These are phyloP conservation scores for Trachelus tabidus DNA, from an alignment of 2,888 invertebrate genomes.

Conservation along the genomic window DNA sequence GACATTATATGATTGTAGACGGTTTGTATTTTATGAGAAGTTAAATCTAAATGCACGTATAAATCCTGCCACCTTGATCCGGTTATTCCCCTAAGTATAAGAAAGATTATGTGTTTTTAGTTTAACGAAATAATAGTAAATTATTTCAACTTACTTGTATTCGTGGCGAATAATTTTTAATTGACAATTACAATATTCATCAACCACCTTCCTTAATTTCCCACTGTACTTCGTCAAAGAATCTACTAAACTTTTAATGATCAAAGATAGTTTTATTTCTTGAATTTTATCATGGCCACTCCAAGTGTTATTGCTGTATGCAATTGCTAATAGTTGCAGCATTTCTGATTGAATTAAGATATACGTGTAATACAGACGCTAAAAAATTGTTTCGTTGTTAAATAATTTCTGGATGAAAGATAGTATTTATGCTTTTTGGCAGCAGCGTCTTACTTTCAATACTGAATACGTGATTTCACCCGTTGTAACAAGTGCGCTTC, in stretches of 20 bases:
- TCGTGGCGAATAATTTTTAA: constrained; percentile 34
- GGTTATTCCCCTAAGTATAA: constrained; percentile 33
- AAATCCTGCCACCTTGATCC: constrained; percentile 55
- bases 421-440: constrained; percentile 8
- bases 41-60: constrained; percentile 53
- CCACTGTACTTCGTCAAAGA: constrained; percentile 33
- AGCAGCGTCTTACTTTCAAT: constrained; percentile 40
- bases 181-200: constrained; percentile 42
- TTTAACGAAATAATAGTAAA: too few relatives aligned
- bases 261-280: constrained; percentile 36
- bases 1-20: constrained; percentile 47
- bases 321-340: constrained; percentile 49
- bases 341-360: constrained; percentile 59
- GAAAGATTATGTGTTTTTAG: neutral
- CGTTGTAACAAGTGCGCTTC: constrained; percentile 30
- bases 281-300: constrained; percentile 27
- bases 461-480: constrained; percentile 51
- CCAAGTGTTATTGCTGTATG: constrained; percentile 40
- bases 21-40: constrained; percentile 52
- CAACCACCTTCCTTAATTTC: constrained; percentile 37
- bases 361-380: constrained; percentile 56
- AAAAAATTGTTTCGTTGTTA: constrained; percentile 21
- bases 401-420: constrained; percentile 16
- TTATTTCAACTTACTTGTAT: constrained; percentile 32
- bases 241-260: constrained; percentile 35